These are phyloP conservation scores for Callosobruchus maculatus DNA, from an alignment of 2,888 invertebrate species.

Conservation along the genomic window DNA sequence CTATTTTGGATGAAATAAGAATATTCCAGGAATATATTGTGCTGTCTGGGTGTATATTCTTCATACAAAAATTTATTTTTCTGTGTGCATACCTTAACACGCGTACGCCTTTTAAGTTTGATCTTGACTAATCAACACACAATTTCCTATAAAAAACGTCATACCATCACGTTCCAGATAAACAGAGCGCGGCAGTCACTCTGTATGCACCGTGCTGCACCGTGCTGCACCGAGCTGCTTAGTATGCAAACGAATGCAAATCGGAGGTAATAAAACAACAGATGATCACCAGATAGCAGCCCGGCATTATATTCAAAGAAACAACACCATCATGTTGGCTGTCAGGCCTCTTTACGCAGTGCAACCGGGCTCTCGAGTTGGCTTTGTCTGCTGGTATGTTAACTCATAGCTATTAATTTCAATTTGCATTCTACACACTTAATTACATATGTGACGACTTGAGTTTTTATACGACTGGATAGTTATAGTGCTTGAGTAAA, in stretches of 20 bases:
- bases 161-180: too few species aligned
- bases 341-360: background rate
- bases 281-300: conserved; percentile 26
- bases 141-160: too few species aligned
- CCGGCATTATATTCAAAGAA: conserved; percentile 9
- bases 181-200: background rate
- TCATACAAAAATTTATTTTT: too few species aligned
- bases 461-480: background rate
- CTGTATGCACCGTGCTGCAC: background rate
- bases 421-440: background rate
- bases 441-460: background rate
- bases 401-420: background rate
- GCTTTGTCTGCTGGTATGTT: background rate
- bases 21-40: too few species aligned
- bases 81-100: too few species aligned
- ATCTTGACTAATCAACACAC: too few species aligned
- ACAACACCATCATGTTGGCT: background rate
- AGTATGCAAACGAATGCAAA: conserved; percentile 37
- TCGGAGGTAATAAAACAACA: conserved; percentile 35
- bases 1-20: too few species aligned
- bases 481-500: too few species aligned
- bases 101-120: too few species aligned
- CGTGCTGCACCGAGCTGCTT: background rate
- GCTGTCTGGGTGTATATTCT: too few species aligned
- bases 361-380: background rate